Percentiles rank a stretch among this genome's conserved stretches.
These are phyloP conservation scores for Xylophagus ater DNA, from an alignment of 2,888 invertebrate species.

Conservation along the genomic window DNA sequence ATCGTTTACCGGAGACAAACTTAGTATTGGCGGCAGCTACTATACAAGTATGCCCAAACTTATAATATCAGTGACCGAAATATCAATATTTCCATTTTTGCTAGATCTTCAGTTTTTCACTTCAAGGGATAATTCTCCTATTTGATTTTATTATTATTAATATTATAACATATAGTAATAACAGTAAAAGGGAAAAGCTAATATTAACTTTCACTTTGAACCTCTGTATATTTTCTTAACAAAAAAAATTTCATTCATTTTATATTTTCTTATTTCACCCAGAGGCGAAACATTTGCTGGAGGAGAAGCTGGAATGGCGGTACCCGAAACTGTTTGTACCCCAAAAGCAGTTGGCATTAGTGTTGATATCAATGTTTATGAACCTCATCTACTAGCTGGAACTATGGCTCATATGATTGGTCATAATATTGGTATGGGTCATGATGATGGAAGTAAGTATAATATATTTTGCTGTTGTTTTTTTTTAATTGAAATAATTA, in stretches of 20 bases:
- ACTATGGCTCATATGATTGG: constrained; percentile 98
- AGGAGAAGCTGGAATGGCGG: constrained; percentile 90
- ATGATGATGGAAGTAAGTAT: constrained; percentile 75
- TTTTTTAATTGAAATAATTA: no score
- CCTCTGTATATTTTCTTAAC: constrained; percentile 4
- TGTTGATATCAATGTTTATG: constrained; percentile 86
- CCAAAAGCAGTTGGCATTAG: constrained; percentile 87
- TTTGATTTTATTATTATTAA: constrained; percentile 16
- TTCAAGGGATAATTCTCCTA: constrained; percentile 19
- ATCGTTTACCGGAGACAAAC: constrained; percentile 10
- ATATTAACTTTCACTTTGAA: constrained; percentile 13
- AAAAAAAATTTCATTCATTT: neutral
- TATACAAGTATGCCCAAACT: no score
- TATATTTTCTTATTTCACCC: constrained; percentile 21
- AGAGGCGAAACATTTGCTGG: constrained; percentile 76
- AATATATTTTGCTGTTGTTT: neutral
- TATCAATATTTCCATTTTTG: constrained; percentile 8
- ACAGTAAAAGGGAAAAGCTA: constrained; percentile 10
- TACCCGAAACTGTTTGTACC: constrained; percentile 88
- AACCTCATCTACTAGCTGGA: constrained; percentile 89
- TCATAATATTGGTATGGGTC: constrained; percentile 93
- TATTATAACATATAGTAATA: constrained; percentile 17
- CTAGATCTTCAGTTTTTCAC: constrained; percentile 15
- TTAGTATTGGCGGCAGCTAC: no score
- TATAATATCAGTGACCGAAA: neutral